Percentiles rank a stretch among this genome's conserved stretches.
Evolutionary conservation across 2,888 invertebrate species (phyloP).

Genomic region (Tachina grossa): DNA sequence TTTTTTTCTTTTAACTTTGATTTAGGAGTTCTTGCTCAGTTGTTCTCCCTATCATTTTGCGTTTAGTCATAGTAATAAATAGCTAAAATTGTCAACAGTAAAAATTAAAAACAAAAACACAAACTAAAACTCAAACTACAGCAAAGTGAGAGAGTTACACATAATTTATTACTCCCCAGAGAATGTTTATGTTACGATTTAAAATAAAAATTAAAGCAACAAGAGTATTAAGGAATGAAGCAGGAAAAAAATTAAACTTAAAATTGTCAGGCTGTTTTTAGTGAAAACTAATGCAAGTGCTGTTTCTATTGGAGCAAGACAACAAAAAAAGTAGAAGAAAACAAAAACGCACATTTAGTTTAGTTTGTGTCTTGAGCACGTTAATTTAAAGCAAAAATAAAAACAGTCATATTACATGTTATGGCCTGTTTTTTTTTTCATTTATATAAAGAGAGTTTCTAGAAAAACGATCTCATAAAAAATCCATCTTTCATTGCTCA

Average conservation of each 20-base stretch:
- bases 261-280: constrained; percentile 32
- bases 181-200: constrained; percentile 72
- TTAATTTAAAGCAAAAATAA: constrained; percentile 57
- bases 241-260: background rate
- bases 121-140: constrained; percentile 51
- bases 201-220: constrained; percentile 56
- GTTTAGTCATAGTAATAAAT: constrained; percentile 68
- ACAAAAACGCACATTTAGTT: constrained; percentile 56
- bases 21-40: constrained; percentile 46
- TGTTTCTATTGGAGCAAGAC: constrained; percentile 27
- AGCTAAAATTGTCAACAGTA: constrained; percentile 63
- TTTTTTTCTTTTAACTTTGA: constrained; percentile 6
- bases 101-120: constrained; percentile 50
- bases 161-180: constrained; percentile 73
- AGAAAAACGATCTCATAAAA: constrained; percentile 68
- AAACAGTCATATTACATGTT: constrained; percentile 61
- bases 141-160: constrained; percentile 68
- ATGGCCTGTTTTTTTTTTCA: background rate
- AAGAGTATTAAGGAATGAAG: constrained; percentile 59
- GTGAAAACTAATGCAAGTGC: constrained; percentile 43
- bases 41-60: constrained; percentile 60
- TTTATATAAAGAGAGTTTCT: constrained; percentile 45
- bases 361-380: constrained; percentile 64
- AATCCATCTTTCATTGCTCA: constrained; percentile 67
- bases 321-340: constrained; percentile 22